Conservation (phyloP, 2,797 vertebrate species). For the Enteromius viviparus region DNA sequence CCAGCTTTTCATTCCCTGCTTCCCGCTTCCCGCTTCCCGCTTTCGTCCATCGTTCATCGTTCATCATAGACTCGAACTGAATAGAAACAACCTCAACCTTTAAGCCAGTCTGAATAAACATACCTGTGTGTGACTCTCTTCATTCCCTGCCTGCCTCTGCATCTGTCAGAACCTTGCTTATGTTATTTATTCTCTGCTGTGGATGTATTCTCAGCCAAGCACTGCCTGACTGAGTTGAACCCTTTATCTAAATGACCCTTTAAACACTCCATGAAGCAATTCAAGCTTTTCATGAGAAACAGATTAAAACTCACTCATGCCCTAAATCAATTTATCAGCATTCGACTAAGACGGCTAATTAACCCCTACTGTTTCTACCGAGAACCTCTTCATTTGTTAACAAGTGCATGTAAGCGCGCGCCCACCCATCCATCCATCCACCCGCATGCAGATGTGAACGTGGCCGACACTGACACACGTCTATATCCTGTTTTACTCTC, state of each 20-base stretch:
- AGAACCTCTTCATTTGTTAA: conserved; percentile 53
- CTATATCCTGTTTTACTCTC: conserved; percentile 9
- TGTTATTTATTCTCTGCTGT: conserved; percentile 36
- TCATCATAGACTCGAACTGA: background rate
- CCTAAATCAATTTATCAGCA: conserved; percentile 58
- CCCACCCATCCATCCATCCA: background rate
- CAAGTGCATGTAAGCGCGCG: conserved; percentile 35
- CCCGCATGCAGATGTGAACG: background rate
- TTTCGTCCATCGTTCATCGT: too few relatives aligned
- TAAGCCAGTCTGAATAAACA: background rate
- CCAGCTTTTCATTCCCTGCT: too few relatives aligned
- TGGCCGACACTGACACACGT: background rate
- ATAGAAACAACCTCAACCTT: background rate
- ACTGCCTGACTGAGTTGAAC: conserved; percentile 37
- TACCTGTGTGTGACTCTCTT: background rate
- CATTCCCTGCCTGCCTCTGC: background rate
- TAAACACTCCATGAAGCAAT: conserved; percentile 44
- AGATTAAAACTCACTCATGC: conserved; percentile 56
- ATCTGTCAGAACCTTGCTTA: conserved; percentile 1
- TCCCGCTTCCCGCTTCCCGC: too few relatives aligned
- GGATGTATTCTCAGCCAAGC: conserved; percentile 9
- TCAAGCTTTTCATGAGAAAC: conserved; percentile 53
- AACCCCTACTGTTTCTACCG: conserved; percentile 40
- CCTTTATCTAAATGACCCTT: conserved; percentile 57
- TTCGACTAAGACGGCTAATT: conserved; percentile 47